Percentiles rank a stretch among this genome's conserved stretches.
phyloP scores from a whole-genome alignment of 2,888 invertebrate species.

The Piscicola geometra region DNA sequence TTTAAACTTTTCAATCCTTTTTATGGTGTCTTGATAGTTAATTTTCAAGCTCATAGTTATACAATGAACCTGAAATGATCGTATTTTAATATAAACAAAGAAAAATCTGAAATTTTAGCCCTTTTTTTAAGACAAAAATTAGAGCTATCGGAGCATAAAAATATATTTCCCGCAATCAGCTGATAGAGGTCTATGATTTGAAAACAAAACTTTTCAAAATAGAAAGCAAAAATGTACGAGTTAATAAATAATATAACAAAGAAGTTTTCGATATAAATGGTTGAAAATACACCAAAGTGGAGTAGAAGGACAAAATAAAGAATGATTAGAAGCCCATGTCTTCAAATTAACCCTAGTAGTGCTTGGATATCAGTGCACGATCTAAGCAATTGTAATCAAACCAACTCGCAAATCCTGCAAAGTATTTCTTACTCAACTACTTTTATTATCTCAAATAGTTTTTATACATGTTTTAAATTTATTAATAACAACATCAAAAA shows the following conservation, averaged over 20 bases:
- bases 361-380: background rate
- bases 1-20: background rate
- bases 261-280: background rate
- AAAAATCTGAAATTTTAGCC: too few species aligned
- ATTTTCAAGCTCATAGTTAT: background rate
- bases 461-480: background rate
- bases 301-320: background rate
- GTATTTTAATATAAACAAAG: too few species aligned
- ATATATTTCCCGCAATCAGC: background rate
- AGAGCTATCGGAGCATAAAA: too few species aligned
- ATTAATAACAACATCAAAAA: background rate
- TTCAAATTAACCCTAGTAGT: background rate
- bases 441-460: background rate
- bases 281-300: background rate
- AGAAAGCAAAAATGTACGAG: background rate
- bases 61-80: background rate
- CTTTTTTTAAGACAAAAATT: too few species aligned
- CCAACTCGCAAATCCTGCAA: conserved; percentile 5
- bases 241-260: background rate
- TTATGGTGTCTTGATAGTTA: background rate
- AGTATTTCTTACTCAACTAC: background rate
- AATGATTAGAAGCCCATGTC: background rate
- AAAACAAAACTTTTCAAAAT: background rate
- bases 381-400: conserved; percentile 3
- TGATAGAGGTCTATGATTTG: background rate